Evolutionary conservation across 2,113 vertebrate species (phyloP).

Genomic region (Chamaea fasciata): DNA sequence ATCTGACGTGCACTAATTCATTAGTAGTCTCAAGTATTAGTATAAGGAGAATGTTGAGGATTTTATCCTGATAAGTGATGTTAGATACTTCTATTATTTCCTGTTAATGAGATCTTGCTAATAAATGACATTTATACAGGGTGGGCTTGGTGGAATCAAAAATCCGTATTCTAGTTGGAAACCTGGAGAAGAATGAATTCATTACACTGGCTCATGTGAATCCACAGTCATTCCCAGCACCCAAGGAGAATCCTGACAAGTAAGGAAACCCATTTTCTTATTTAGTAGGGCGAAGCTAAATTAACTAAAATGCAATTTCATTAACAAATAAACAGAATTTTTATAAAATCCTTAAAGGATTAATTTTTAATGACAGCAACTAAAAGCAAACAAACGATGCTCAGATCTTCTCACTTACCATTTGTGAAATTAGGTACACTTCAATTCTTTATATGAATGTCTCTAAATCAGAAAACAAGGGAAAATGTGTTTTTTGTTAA

Average conservation of each 20-base stretch:
- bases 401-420: background rate
- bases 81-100: background rate
- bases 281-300: background rate
- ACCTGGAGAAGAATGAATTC: constrained; percentile 85
- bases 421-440: background rate
- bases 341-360: background rate
- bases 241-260: constrained; percentile 79
- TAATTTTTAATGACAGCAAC: background rate
- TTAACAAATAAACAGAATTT: background rate
- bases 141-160: constrained; percentile 90
- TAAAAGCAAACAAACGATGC: background rate
- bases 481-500: background rate
- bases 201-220: constrained; percentile 86
- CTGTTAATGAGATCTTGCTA: background rate
- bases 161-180: constrained; percentile 87
- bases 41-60: background rate
- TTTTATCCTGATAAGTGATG: background rate
- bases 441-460: background rate
- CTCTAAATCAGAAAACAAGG: background rate
- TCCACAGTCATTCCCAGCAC: constrained; percentile 82
- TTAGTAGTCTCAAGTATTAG: background rate
- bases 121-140: constrained; percentile 69
- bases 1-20: background rate
- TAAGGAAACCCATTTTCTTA: constrained; percentile 60
- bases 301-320: background rate